These are phyloP conservation scores for Aratinga solstitialis DNA, from an alignment of 2,797 vertebrate species.

Conservation along the genomic window DNA sequence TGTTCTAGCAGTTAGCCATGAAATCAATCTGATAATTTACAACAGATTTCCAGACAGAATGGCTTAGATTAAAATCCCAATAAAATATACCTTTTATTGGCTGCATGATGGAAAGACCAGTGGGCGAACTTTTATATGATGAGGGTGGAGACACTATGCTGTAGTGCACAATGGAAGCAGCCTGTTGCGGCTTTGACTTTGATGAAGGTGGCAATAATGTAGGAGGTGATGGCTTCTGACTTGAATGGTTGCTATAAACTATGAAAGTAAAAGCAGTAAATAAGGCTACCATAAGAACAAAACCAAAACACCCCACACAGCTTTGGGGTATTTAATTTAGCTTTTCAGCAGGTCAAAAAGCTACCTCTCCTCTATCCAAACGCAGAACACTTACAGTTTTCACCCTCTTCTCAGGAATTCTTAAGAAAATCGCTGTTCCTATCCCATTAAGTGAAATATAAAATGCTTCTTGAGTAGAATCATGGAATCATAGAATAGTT, in stretches of 20 bases:
- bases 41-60: conserved; percentile 6
- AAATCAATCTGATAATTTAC: neutral
- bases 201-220: conserved; percentile 67
- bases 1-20: neutral
- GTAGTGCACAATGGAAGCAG: conserved; percentile 67
- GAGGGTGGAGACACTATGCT: conserved; percentile 63
- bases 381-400: neutral
- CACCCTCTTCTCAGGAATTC: neutral
- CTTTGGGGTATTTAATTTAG: neutral
- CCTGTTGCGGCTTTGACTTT: conserved; percentile 63
- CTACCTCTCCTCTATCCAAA: neutral
- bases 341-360: neutral
- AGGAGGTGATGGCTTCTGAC: conserved; percentile 67
- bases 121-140: conserved; percentile 65
- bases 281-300: conserved; percentile 13
- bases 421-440: neutral
- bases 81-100: conserved; percentile 65
- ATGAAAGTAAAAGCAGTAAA: conserved; percentile 53
- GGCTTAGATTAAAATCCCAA: conserved; percentile 20
- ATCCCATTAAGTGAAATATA: neutral
- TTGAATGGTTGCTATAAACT: conserved; percentile 66
- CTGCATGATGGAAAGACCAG: conserved; percentile 66
- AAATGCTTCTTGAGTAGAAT: neutral
- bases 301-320: neutral
- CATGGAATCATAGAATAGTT: no score